Base-by-base conservation (phyloP, 2,113 vertebrate species). In the Oophaga pumilio region DNA sequence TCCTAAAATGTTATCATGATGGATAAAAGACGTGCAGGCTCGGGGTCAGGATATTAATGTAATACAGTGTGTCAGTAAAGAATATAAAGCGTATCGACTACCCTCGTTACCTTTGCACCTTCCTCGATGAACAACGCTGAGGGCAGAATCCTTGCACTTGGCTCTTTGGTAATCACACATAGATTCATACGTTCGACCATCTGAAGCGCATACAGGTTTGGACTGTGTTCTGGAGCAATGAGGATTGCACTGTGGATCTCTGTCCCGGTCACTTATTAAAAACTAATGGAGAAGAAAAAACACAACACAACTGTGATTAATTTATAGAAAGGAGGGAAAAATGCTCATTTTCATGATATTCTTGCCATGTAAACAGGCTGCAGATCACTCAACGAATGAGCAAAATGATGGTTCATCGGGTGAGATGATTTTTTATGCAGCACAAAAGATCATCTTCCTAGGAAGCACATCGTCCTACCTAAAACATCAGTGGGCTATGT, bases 91-190 rank as follows among this genome's bases (percentile, higher is more conserved):
- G 33, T 18, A 49, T 50, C 2, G 10, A 56, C n/a, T 28, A 6
- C n/a, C 52, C 8, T 83, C 91, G 93, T 89, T 91, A 98, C 98
- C 98, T 97, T 96, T 97, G 94, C 98, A 99, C 9, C 95, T 94
- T 20, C 98, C 97, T 0, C 98, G 96, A 60, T 98, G 94, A 0
- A 95, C 94, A 77, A 97, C 93, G 0, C 94, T 93, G 85, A 99
- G 95, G 0, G 92, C 91, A 0, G 94, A 93, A 78, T 99, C 97
- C 22, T 96, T 96, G 94, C 98, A 99, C 57, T 97, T 97, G 60
- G 98, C 98, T 93, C 95, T 95, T 95, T 98, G 98, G 93, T 97
- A 97, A 76, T 99, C 97, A 0, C 98, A 99, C 95, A 92, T 95
- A 0, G 96, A 97, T 83, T 99, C 98, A 0, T 99, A 99, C 0